A percentile compares a stretch with the other conserved stretches of the same genome.
Conservation (phyloP, 1,140 invertebrate species). For the Drosophila paulistorum region DNA sequence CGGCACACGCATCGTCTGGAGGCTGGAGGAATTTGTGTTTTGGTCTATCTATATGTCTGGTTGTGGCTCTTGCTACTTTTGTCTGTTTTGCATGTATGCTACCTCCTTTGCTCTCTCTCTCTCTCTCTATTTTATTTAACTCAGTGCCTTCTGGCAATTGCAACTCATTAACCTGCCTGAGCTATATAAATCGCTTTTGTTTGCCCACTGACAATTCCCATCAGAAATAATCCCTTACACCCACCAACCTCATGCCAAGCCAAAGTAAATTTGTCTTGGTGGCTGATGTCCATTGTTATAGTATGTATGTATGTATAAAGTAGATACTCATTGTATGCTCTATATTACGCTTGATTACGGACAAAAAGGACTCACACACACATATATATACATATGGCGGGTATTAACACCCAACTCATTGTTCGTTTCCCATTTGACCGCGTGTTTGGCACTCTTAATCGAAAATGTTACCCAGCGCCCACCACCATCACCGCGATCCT, state of each 20-base stretch:
- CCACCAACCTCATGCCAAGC: conserved; percentile 25
- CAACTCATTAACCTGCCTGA: conserved; percentile 68
- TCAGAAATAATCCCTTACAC: conserved; percentile 14
- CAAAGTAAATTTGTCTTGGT: conserved; percentile 17
- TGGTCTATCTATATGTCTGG: conserved; percentile 11
- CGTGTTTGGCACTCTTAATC: conserved; percentile 69
- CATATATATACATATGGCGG: background rate
- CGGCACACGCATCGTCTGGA: conserved; percentile 15
- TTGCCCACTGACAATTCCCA: conserved; percentile 70
- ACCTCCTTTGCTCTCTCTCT: conserved; percentile 15
- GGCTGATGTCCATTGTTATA: conserved; percentile 60
- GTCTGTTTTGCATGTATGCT: conserved; percentile 73
- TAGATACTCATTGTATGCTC: conserved; percentile 78
- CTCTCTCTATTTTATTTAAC: background rate
- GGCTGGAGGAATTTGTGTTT: background rate
- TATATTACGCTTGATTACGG: conserved; percentile 80
- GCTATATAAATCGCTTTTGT: conserved; percentile 64
- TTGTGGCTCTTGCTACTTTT: conserved; percentile 76
- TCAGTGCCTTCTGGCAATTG: conserved; percentile 6
- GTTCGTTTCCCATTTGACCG: conserved; percentile 70
- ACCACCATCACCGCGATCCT: conserved; percentile 51
- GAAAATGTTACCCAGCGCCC: conserved; percentile 33
- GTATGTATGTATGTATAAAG: conserved; percentile 41
- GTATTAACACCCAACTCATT: conserved; percentile 41
- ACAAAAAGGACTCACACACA: conserved; percentile 63